Conservation (phyloP, 2,888 invertebrate genomes). For the Erebia aethiops region DNA sequence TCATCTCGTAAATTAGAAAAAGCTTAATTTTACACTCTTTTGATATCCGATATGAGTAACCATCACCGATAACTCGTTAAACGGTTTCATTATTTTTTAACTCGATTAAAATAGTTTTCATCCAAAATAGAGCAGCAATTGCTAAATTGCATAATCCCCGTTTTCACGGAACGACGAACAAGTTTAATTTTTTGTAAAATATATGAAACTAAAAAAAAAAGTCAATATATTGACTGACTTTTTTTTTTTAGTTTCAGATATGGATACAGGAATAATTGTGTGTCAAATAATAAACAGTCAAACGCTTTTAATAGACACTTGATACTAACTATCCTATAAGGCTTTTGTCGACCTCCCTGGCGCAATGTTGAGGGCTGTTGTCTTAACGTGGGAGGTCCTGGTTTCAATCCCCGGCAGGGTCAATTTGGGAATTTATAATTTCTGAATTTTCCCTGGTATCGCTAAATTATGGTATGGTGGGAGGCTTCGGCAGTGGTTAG, state of each 20-base stretch:
- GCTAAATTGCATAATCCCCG: constrained; percentile 18
- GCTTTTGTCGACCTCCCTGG: too few species aligned
- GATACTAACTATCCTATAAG: too few species aligned
- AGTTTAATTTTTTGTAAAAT: constrained; percentile 25
- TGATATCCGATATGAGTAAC: constrained; percentile 3
- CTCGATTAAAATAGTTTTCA: constrained; percentile 19
- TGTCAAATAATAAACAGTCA: constrained; percentile 23
- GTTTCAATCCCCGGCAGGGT: too few species aligned
- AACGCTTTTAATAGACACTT: too few species aligned
- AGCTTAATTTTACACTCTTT: background rate
- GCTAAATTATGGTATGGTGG: too few species aligned
- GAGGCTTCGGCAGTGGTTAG: too few species aligned
- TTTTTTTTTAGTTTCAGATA: too few species aligned
- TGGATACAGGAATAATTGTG: constrained; percentile 25
- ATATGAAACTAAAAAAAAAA: constrained; percentile 22
- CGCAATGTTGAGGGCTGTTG: too few species aligned
- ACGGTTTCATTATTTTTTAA: constrained; percentile 6
- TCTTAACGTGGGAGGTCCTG: too few species aligned
- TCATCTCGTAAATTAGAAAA: background rate
- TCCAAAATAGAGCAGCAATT: background rate
- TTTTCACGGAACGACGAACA: constrained; percentile 16
- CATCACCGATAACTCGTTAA: constrained; percentile 12
- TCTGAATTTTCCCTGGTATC: too few species aligned
- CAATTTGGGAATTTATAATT: too few species aligned
- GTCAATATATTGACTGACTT: too few species aligned